Conservation (phyloP, 2,113 vertebrate species). For the Lasiurus borealis region DNA sequence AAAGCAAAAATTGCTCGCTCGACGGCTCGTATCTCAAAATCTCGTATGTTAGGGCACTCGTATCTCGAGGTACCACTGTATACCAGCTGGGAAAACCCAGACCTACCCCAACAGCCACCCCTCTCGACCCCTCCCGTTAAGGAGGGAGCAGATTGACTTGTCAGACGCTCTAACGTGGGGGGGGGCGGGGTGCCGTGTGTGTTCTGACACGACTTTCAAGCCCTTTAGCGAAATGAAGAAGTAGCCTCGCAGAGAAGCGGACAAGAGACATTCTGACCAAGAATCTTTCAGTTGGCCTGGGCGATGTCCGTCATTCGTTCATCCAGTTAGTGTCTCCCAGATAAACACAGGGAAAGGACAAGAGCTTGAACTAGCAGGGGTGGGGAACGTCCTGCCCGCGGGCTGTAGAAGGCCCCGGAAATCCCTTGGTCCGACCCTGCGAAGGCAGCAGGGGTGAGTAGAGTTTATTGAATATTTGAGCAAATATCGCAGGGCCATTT, state of each 20-base stretch:
- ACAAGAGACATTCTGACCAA: slow-evolving; percentile 29
- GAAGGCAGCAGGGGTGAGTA: too few relatives aligned
- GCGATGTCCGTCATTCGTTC: neutral
- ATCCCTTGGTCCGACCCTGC: too few relatives aligned
- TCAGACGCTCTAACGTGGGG: slow-evolving; percentile 45
- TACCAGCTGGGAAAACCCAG: slow-evolving; percentile 24
- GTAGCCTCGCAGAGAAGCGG: neutral
- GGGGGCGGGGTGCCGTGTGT: neutral
- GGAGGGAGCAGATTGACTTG: slow-evolving; percentile 63
- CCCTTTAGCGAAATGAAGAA: slow-evolving; percentile 11
- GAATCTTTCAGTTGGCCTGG: neutral
- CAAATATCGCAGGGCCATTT: too few relatives aligned
- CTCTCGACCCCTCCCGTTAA: neutral
- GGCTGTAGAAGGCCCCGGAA: too few relatives aligned
- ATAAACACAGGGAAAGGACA: neutral
- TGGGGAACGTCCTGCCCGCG: too few relatives aligned
- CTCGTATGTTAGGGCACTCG: too few relatives aligned
- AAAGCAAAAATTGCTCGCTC: too few relatives aligned
- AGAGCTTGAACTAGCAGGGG: neutral
- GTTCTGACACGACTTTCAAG: neutral
- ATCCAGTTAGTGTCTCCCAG: neutral
- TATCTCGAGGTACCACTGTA: too few relatives aligned
- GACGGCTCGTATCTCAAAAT: too few relatives aligned
- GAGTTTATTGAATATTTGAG: too few relatives aligned
- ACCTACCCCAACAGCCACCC: slow-evolving; percentile 38